These are phyloP conservation scores for Onthophagus sagittarius DNA, from an alignment of 2,888 invertebrate genomes.

Conservation along the genomic window DNA sequence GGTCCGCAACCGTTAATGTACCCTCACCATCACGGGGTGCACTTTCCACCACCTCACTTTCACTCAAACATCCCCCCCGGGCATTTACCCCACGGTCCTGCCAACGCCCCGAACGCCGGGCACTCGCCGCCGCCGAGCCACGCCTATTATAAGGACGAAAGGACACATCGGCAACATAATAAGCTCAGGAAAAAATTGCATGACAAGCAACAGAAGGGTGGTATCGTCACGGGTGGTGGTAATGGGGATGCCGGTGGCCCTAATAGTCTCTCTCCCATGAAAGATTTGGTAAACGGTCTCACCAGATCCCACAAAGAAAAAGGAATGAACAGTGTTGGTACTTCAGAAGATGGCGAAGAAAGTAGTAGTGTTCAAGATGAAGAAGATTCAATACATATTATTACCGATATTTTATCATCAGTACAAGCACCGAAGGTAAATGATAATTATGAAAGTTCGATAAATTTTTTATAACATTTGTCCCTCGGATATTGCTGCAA, in stretches of 20 bases:
- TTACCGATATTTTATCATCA: constrained; percentile 69
- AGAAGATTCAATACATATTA: constrained; percentile 65
- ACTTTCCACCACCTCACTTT: constrained; percentile 45
- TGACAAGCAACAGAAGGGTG: constrained; percentile 44
- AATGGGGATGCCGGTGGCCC: background rate
- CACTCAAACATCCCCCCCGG: constrained; percentile 55
- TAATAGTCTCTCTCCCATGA: constrained; percentile 56
- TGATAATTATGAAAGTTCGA: too few species aligned
- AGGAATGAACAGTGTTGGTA: constrained; percentile 60
- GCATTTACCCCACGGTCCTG: constrained; percentile 51
- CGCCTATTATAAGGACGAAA: constrained; percentile 70
- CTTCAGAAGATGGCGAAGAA: constrained; percentile 77
- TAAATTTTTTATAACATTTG: too few species aligned
- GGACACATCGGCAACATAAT: constrained; percentile 71
- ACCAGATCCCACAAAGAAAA: constrained; percentile 47
- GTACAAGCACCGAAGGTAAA: constrained; percentile 70
- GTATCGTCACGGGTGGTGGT: background rate
- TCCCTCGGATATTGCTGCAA: too few species aligned
- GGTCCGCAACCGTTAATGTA: constrained; percentile 68
- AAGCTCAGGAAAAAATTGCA: constrained; percentile 75
- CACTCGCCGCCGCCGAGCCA: constrained; percentile 60
- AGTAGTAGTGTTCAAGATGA: constrained; percentile 70
- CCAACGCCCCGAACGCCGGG: constrained; percentile 58
- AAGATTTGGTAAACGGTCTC: constrained; percentile 60
- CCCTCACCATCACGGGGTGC: constrained; percentile 52